These are phyloP conservation scores for Serilophus lunatus DNA, from an alignment of 2,113 vertebrate genomes.

Conservation along the genomic window DNA sequence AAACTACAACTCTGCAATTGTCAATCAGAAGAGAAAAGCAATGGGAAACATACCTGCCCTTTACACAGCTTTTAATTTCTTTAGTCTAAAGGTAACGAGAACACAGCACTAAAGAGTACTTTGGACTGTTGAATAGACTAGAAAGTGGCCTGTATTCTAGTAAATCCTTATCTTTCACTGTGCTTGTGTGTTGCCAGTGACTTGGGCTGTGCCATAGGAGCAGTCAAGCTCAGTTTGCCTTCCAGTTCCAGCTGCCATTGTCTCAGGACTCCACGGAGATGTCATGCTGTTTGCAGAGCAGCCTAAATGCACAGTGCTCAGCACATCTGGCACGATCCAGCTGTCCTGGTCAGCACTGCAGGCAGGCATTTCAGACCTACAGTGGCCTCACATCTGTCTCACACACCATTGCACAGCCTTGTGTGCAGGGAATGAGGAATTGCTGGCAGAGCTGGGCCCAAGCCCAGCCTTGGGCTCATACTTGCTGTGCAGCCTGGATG, in stretches of 20 bases:
- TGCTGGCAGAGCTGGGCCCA: not conserved
- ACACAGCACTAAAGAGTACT: not conserved
- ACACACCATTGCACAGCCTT: accelerated
- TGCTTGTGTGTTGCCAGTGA: accelerated
- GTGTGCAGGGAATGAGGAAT: accelerated
- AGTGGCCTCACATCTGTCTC: not conserved
- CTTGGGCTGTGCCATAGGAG: accelerated
- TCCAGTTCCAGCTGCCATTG: not conserved
- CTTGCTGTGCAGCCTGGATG: not conserved
- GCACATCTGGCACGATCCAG: not conserved
- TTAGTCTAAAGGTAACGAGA: not conserved
- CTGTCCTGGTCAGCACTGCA: not conserved
- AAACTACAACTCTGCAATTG: not conserved
- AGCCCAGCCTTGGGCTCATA: not conserved
- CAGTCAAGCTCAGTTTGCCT: not conserved
- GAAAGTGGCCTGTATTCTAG: not conserved
- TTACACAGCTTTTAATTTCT: not conserved
- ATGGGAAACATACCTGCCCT: not conserved
- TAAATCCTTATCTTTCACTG: not conserved
- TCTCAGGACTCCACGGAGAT: not conserved
- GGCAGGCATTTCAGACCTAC: not conserved
- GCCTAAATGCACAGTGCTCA: not conserved
- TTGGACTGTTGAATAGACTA: not conserved
- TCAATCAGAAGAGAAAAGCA: not conserved
- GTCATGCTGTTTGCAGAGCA: not conserved